phyloP scores from a whole-genome alignment of 2,888 invertebrate species.

The Pristionchus arcanus region DNA sequence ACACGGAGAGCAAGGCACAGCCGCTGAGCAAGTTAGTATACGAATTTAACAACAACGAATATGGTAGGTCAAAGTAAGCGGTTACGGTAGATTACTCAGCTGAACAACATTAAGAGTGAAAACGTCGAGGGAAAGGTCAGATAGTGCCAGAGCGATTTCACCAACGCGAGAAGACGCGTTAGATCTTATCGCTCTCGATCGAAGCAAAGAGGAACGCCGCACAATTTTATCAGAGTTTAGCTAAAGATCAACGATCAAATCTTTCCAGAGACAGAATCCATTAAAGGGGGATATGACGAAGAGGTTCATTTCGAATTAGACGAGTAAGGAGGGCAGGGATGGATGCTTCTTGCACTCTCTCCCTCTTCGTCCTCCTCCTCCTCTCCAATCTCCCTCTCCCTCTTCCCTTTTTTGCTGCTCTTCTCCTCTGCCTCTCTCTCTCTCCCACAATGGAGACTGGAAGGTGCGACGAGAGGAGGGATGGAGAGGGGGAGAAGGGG shows the following conservation, averaged over 20 bases:
- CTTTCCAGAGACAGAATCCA: background rate
- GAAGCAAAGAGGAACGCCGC: background rate
- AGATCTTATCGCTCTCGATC: conserved; percentile 1
- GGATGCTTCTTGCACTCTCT: conserved; percentile 28
- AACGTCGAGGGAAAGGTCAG: background rate
- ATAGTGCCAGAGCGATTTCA: background rate
- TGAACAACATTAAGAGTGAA: background rate
- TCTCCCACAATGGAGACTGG: conserved; percentile 26
- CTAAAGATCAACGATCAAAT: background rate
- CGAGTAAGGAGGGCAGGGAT: background rate
- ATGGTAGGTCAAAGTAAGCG: background rate
- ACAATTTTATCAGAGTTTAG: background rate
- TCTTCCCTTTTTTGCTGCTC: background rate
- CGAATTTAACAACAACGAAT: background rate
- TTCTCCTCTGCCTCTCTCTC: background rate
- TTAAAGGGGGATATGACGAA: background rate
- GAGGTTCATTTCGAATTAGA: background rate
- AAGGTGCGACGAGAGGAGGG: background rate
- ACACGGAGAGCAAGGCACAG: background rate
- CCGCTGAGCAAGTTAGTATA: no score
- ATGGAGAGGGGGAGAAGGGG: background rate
- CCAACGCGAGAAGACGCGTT: background rate
- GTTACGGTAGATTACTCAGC: background rate
- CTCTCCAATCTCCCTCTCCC: conserved; percentile 11
- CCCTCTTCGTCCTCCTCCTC: background rate